Evolutionary conservation across 2,888 invertebrate species (phyloP), one percentile per base, ranked within the genome.

Genomic region (Gnatocerus cornutus): DNA sequence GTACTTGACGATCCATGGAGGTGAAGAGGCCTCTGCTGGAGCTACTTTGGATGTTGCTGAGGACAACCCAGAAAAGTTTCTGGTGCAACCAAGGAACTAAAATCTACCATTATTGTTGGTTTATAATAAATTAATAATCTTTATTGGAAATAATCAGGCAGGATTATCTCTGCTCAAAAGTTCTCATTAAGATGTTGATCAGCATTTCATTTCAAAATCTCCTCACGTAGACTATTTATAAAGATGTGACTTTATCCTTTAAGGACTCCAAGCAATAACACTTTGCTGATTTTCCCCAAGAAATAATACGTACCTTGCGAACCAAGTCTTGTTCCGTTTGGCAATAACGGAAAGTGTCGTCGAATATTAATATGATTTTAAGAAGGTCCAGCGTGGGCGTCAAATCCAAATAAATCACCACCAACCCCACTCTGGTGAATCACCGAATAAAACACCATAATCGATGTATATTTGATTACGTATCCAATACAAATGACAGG

Each of bases 401-500:
- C n/a, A n/a, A n/a, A n/a, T n/a, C 61, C 66, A 71, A 70, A 74
- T 74, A 71, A 73, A 71, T 74, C 73, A 76, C 61, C 66, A 68
- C 53, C 55, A 65, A 59, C 71, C 75, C 71, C 70, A 61, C 62
- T 48, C 72, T 66, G 74, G 73, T 77, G 77, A 77, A 72, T 77
- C 77, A 77, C 74, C 75, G 67, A 76, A 71, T 73, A 73, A 72
- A 72, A 72, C 72, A 66, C 73, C 71, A 71, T 75, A 76, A 76
- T 77, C 76, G 77, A 77, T 77, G 76, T 75, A 71, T 76, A 76
- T 74, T 76, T 74, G 76, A 77, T 77, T 76, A 75, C 71, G 69
- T 66, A 63, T 74, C 73, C 71, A 61, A 69, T 71, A 76, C 62
- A 71, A 74, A 72, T 71, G 71, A 69, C 70, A 64, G 58, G 67